Evolutionary conservation across 2,888 invertebrate species (phyloP).

Genomic region (Barypeithes pellucidus): DNA sequence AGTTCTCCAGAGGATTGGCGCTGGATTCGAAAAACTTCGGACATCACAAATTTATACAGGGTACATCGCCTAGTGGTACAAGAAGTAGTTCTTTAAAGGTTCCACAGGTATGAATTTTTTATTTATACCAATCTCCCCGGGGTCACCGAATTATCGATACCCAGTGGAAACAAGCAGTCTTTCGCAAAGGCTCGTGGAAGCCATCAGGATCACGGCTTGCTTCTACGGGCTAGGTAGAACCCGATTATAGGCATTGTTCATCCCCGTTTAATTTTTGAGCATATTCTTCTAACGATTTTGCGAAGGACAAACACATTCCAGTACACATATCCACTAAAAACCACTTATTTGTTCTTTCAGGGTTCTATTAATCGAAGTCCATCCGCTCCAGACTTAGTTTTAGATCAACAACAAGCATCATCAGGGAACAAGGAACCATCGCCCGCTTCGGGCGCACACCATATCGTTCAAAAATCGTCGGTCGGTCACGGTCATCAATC

Average conservation of each 20-base stretch:
- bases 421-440: constrained; percentile 57
- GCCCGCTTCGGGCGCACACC: constrained; percentile 58
- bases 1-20: constrained; percentile 71
- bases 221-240: no score
- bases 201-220: no score
- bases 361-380: constrained; percentile 72
- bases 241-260: no score
- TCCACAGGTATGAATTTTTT: constrained; percentile 58
- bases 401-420: constrained; percentile 65
- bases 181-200: no score
- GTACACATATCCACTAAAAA: no score
- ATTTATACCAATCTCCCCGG: no score
- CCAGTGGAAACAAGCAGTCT: no score
- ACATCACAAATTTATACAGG: constrained; percentile 32
- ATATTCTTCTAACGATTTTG: no score
- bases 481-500: constrained; percentile 53
- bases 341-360: constrained; percentile 54
- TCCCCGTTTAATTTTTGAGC: no score
- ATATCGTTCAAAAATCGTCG: constrained; percentile 49
- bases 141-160: no score
- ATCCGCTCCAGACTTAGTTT: constrained; percentile 75
- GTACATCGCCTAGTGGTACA: constrained; percentile 55
- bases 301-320: no score
- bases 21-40: constrained; percentile 58
- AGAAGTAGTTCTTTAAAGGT: constrained; percentile 63